Base-by-base conservation (phyloP, 1,140 invertebrate genomes). In the Bombus superbus region DNA sequence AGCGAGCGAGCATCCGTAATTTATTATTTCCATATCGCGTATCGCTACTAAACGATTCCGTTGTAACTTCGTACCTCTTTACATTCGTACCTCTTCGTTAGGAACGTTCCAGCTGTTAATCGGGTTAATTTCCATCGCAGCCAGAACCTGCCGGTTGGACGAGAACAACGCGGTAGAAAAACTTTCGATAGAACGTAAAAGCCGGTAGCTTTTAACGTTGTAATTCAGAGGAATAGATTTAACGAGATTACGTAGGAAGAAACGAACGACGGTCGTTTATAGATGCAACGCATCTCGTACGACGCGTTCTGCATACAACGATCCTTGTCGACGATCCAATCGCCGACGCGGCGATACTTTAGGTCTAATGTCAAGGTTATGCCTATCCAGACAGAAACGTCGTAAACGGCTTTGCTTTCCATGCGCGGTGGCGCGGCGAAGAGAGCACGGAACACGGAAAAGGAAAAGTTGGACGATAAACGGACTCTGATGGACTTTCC, bases 401-500 rank as follows among this genome's bases (percentile, higher is more conserved):
- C 64, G 78, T 57, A 81, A 62, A 85, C 64, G 68, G 40, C 57
- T 73, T 81, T 85, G 40, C 57, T 73, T 81, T 85, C 42, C 66
- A 62, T 40, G 75, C 47, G 35, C n/a, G n/a, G 35, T 13, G 40
- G 8, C 80, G 6, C 35, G 47, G 10, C 25, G 13, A 47, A 2
- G n/a, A 62, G 35, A 28, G 18, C n/a, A n/a, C n/a, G 42, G 57
- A 44, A 59, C n/a, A 66, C 66, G 79, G 62, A 74, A 73, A 75
- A 66, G 73, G 71, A 64, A 81, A 85, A 80, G 68, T 77, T 40
- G 73, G 64, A 74, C 83, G 81, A 71, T 40, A 76, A 82, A 77
- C 53, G 74, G 66, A 88, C 83, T 81, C 83, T 81, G 83, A 86
- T 71, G 66, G 77, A 86, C 84, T 82, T 88, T 88, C 86, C 83